Percentiles rank a stretch among this genome's conserved stretches.
phyloP scores from a whole-genome alignment of 2,888 invertebrate genomes.

The Acrobasis suavella region DNA sequence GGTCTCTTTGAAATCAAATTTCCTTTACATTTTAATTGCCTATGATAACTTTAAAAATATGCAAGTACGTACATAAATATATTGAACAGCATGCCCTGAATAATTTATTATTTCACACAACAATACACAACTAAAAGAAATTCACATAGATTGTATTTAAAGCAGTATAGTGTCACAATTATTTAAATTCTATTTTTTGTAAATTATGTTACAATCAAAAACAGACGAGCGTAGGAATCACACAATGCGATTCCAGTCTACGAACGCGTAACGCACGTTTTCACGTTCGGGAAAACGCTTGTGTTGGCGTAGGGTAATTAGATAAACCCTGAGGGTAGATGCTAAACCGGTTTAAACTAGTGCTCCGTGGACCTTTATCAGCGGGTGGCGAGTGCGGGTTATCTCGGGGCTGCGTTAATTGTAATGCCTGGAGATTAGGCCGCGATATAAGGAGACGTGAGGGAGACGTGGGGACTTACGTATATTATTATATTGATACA shows the following conservation, averaged over 20 bases:
- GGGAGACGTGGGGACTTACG: neutral
- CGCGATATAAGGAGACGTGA: conserved; percentile 64
- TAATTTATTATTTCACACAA: too few relatives aligned
- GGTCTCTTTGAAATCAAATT: too few relatives aligned
- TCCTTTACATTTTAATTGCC: too few relatives aligned
- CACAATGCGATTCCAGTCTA: neutral
- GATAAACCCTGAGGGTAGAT: conserved; percentile 77
- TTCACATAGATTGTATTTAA: too few relatives aligned
- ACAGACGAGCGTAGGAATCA: neutral
- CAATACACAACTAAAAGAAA: too few relatives aligned
- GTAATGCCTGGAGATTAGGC: conserved; percentile 78
- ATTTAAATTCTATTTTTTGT: too few relatives aligned
- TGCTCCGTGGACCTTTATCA: conserved; percentile 73
- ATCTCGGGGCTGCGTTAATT: conserved; percentile 79
- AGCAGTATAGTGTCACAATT: too few relatives aligned
- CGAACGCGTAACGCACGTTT: conserved; percentile 44
- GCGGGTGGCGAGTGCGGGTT: conserved; percentile 81
- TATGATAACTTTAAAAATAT: too few relatives aligned
- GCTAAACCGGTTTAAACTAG: conserved; percentile 80
- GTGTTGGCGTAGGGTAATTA: conserved; percentile 75
- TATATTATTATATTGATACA: neutral
- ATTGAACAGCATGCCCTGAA: too few relatives aligned
- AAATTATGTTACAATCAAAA: too few relatives aligned
- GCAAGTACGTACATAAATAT: too few relatives aligned
- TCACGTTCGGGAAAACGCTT: conserved; percentile 42